Percentiles rank a stretch among this genome's conserved stretches.
phyloP scores from a whole-genome alignment of 2,888 invertebrate genomes.

The Ceramica pisi region DNA sequence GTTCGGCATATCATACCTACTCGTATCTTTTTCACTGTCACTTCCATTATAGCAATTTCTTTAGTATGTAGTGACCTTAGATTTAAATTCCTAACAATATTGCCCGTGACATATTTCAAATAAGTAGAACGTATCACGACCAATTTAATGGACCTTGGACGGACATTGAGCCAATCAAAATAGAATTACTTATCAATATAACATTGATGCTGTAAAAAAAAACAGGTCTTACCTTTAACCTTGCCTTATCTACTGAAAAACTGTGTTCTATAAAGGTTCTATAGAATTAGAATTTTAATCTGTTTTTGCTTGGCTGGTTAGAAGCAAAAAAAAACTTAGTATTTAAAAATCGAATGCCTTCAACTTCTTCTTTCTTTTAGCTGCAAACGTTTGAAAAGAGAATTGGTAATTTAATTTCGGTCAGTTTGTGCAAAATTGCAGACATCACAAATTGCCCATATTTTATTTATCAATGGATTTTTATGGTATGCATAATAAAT shows the following conservation, averaged over 20 bases:
- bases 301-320: not conserved
- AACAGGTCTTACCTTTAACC: no score
- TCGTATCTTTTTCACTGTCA: not conserved
- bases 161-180: conserved; percentile 28
- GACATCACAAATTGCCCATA: not conserved
- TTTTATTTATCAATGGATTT: not conserved
- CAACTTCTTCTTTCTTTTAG: not conserved
- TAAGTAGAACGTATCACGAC: conserved; percentile 4
- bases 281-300: no score
- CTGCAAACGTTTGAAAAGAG: conserved; percentile 2
- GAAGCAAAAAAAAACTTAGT: not conserved
- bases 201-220: no score
- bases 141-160: conserved; percentile 35
- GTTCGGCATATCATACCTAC: no score
- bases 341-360: not conserved
- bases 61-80: not conserved
- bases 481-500: not conserved
- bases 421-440: no score
- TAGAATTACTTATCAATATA: not conserved
- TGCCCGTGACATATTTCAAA: conserved; percentile 32
- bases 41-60: not conserved
- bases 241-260: no score
- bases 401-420: conserved; percentile 4
- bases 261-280: no score
- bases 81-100: not conserved